These are phyloP conservation scores for Anthopleura sola DNA, from an alignment of 64 coral and sea anemone genomes.

Conservation along the genomic window DNA sequence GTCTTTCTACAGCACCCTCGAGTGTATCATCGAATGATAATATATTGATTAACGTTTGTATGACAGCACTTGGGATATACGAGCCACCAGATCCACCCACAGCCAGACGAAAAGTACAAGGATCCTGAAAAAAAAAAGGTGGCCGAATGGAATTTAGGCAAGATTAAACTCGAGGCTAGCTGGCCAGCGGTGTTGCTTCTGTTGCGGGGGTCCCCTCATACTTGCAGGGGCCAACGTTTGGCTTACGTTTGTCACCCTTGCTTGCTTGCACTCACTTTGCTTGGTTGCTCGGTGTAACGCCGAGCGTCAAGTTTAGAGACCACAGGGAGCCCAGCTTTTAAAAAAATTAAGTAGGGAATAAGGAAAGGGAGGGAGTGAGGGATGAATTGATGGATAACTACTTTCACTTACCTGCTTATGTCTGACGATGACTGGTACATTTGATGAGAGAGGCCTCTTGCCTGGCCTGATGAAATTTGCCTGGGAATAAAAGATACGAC, in stretches of 20 bases:
- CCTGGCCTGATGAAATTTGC: constrained; percentile 81
- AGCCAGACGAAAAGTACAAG: constrained; percentile 63
- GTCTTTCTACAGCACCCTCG: constrained; percentile 70
- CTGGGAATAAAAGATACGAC: constrained; percentile 29
- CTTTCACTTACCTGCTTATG: constrained; percentile 60
- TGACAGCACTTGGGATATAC: constrained; percentile 62
- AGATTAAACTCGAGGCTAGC: too few relatives aligned
- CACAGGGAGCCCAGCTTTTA: too few relatives aligned
- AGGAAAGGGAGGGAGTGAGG: too few relatives aligned
- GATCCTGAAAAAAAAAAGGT: constrained; percentile 59
- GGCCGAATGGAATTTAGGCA: too few relatives aligned
- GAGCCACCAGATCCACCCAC: constrained; percentile 74
- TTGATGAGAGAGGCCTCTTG: constrained; percentile 68
- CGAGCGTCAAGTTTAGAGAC: too few relatives aligned
- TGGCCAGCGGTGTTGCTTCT: too few relatives aligned
- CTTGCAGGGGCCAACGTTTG: too few relatives aligned
- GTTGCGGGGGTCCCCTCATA: too few relatives aligned
- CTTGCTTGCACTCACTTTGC: too few relatives aligned
- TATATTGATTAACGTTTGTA: constrained; percentile 69
- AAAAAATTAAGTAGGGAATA: too few relatives aligned
- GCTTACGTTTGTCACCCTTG: too few relatives aligned
- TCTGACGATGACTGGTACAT: constrained; percentile 57
- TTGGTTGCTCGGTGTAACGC: too few relatives aligned
- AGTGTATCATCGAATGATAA: constrained; percentile 65
- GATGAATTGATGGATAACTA: background rate